Evolutionary conservation across 2,888 invertebrate species (phyloP).

Genomic region (Thera britannica): DNA sequence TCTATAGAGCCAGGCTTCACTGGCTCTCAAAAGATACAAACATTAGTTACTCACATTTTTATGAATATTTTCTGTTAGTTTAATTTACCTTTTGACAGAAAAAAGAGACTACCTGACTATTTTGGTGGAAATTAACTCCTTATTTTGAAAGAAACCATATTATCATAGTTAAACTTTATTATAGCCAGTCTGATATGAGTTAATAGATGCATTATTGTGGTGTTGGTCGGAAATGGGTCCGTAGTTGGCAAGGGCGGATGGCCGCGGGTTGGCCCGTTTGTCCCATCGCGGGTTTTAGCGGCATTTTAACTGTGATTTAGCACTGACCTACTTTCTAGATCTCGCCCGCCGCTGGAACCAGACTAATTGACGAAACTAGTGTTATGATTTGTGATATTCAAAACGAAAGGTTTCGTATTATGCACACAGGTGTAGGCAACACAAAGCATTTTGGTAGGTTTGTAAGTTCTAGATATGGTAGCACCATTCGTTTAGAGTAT

Average conservation of each 20-base stretch:
- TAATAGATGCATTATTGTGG: not conserved
- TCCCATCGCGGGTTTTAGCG: constrained; percentile 40
- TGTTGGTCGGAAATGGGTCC: constrained; percentile 3
- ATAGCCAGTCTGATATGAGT: not conserved
- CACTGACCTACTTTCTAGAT: constrained; percentile 16
- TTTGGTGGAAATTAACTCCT: not conserved
- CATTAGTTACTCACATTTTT: too few species aligned
- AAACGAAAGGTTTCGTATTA: too few species aligned
- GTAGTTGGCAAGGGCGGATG: constrained; percentile 17
- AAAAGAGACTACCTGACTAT: too few species aligned
- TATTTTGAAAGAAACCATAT: not conserved
- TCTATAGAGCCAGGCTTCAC: too few species aligned
- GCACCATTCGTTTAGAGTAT: too few species aligned
- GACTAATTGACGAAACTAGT: not conserved
- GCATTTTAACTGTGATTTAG: constrained; percentile 37
- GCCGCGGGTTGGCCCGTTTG: constrained; percentile 5
- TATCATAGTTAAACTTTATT: not conserved
- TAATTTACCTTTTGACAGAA: too few species aligned
- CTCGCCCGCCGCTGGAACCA: not conserved
- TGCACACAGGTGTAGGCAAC: too few species aligned
- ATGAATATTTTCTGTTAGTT: too few species aligned
- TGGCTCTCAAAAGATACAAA: too few species aligned
- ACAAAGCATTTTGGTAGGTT: too few species aligned
- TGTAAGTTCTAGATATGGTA: too few species aligned
- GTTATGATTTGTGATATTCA: too few species aligned